Base-by-base conservation (phyloP, 2,888 invertebrate species). In the Argyra leucocephala region DNA sequence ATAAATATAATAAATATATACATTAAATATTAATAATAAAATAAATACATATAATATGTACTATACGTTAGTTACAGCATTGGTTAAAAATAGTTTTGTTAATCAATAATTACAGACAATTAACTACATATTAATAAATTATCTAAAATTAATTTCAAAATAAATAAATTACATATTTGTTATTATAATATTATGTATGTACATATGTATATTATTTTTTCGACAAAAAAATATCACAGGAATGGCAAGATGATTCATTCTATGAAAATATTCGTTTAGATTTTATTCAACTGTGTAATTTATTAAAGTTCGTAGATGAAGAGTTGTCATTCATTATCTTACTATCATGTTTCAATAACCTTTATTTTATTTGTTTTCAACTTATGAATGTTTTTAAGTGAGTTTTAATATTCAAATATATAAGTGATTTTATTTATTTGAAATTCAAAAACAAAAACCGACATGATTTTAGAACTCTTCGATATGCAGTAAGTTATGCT, bases 311-410 rank as follows among this genome's bases (percentile, higher is more conserved):
- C 7, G 9, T 26, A 7, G 31, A 61, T 18, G 26, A n/a, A 1
- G 61, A 61, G 9, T 15, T 61, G 18, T 31, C 26, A 21, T 31
- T 61, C 31, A 61, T 61, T n/a, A 61, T 61, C 10, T 10, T 61
- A 10, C 9, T 61, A 21, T 26, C 26, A 31, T 61, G 61, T 31
- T 24, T 61, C 3, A 61, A 61, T 7, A 61, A 61, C 22, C 10
- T 61, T 7, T 61, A 61, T 26, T 61, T 61, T 23, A 26, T 24
- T 12, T 61, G 61, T 21, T 61, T 21, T n/a, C 61, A 61, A 15
- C 31, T 61, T 9, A 26, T 61, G 61, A 61, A 61, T 61, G n/a
- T 61, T 61, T 61, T 61, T 21, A 15, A 61, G 61, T 61, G n/a
- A 61, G 26, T n/a, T 24, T n/a, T n/a, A 22, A 7, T 12, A 22